Conservation (phyloP, 2,113 vertebrate species). For the Chloroceryle aenea region DNA sequence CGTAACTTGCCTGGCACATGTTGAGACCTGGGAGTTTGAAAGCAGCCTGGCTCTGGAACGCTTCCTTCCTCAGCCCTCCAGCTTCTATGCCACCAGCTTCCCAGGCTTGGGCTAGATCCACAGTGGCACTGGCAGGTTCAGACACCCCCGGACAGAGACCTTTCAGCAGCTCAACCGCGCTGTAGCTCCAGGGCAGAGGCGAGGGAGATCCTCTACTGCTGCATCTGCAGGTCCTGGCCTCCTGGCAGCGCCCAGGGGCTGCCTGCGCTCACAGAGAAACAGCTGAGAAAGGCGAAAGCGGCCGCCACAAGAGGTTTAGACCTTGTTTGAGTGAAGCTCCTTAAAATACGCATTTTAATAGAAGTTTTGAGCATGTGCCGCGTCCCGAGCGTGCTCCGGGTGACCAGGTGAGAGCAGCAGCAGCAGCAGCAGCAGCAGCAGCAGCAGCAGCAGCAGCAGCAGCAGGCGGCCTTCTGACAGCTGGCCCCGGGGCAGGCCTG, state of each 20-base stretch:
- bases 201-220: not conserved
- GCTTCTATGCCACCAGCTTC: not conserved
- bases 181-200: fast-evolving
- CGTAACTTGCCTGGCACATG: not conserved
- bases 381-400: fast-evolving
- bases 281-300: not conserved
- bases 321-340: not conserved
- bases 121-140: not conserved
- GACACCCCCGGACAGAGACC: fast-evolving
- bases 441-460: too few species aligned
- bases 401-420: fast-evolving
- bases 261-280: not conserved
- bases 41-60: not conserved
- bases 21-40: not conserved
- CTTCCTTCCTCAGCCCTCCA: not conserved
- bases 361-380: fast-evolving
- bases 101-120: fast-evolving
- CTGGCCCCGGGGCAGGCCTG: not conserved
- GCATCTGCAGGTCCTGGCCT: not conserved
- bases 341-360: not conserved
- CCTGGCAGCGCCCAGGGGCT: not conserved
- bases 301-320: not conserved
- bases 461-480: not conserved
- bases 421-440: too few species aligned
- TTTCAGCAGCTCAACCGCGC: not conserved